Conservation (phyloP, 2,888 invertebrate species). For the Laspeyria flexula region DNA sequence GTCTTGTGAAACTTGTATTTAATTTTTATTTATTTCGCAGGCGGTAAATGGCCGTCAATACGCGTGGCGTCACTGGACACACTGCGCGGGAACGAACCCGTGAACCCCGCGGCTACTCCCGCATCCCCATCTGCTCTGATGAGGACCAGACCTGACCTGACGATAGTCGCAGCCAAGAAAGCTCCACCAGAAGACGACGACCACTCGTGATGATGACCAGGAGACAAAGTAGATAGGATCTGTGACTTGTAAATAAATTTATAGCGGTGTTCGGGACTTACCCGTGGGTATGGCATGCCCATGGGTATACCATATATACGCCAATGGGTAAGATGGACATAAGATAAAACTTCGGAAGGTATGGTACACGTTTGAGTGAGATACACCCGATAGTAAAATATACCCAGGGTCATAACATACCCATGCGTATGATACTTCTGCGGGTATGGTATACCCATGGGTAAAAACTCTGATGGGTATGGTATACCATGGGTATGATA, state of each 20-base stretch:
- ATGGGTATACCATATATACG: not conserved
- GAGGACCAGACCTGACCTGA: conserved; percentile 77
- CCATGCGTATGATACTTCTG: not conserved
- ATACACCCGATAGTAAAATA: too few species aligned
- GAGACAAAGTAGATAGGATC: not conserved
- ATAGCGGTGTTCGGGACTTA: not conserved
- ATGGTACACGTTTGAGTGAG: too few species aligned
- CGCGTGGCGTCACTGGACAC: conserved; percentile 77
- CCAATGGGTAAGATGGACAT: too few species aligned
- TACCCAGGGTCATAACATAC: not conserved
- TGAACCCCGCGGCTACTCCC: conserved; percentile 15
- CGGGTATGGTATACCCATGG: not conserved
- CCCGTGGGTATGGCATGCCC: not conserved
- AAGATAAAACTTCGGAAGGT: too few species aligned
- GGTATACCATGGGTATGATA: too few species aligned
- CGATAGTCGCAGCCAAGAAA: conserved; percentile 71
- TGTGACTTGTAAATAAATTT: not conserved
- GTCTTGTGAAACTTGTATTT: too few species aligned
- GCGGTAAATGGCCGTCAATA: conserved; percentile 74
- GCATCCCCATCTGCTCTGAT: conserved; percentile 70
- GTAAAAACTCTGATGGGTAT: too few species aligned
- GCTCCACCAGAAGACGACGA: conserved; percentile 35
- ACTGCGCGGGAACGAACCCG: conserved; percentile 50
- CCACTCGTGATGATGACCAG: conserved; percentile 50
- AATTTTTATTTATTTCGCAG: conserved; percentile 44